phyloP scores from a whole-genome alignment of 2,797 vertebrate species.

The Periparus ater region DNA sequence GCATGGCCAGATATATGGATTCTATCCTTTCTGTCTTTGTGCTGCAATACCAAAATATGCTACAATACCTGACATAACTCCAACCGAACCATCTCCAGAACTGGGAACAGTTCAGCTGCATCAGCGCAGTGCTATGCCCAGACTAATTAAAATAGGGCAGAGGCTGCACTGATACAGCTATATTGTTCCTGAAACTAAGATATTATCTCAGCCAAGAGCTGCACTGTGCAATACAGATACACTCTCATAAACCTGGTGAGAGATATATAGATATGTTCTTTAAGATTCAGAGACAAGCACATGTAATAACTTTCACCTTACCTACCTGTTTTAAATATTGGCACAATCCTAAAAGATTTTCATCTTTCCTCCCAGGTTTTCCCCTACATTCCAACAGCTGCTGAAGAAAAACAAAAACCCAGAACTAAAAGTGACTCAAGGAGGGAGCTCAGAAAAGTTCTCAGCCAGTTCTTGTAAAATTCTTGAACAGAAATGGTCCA shows the following conservation, averaged over 20 bases:
- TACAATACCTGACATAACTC: constrained; percentile 48
- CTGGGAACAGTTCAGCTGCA: constrained; percentile 39
- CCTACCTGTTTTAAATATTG: constrained; percentile 17
- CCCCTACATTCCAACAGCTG: neutral
- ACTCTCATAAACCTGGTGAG: neutral
- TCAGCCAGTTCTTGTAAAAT: neutral
- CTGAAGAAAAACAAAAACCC: neutral
- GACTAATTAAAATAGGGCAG: constrained; percentile 62
- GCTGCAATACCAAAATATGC: constrained; percentile 33
- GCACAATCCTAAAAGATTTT: neutral
- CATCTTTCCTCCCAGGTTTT: constrained; percentile 1
- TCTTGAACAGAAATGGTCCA: neutral
- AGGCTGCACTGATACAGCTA: constrained; percentile 27
- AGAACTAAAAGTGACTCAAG: neutral
- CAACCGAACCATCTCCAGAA: constrained; percentile 53
- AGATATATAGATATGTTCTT: neutral
- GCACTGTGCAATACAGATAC: neutral
- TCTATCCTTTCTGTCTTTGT: constrained; percentile 13
- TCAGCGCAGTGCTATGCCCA: constrained; percentile 55
- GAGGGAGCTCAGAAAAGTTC: neutral
- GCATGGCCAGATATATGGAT: constrained; percentile 29
- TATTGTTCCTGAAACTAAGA: constrained; percentile 54
- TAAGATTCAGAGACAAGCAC: neutral
- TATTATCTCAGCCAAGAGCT: constrained; percentile 32
- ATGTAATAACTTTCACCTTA: constrained; percentile 13